These are phyloP conservation scores for Teleiodes luculella DNA, from an alignment of 2,888 invertebrate species.

Conservation along the genomic window DNA sequence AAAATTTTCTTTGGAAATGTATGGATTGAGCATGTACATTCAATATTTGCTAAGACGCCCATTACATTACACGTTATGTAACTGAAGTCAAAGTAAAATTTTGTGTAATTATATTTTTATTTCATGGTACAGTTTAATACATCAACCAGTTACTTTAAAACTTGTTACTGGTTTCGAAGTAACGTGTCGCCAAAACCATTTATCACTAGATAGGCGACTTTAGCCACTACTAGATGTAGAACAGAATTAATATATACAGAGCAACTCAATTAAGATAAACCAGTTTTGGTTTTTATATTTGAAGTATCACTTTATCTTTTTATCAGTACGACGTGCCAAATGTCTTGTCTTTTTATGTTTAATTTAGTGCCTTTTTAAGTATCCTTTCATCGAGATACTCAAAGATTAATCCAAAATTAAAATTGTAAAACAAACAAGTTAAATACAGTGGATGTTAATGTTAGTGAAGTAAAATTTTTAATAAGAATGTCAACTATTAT, in stretches of 20 bases:
- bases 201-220: not conserved
- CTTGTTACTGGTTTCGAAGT: not conserved
- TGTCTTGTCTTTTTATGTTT: not conserved
- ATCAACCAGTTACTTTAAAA: not conserved
- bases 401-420: too few species aligned
- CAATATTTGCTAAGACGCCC: too few species aligned
- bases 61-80: too few species aligned
- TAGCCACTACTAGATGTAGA: not conserved
- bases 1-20: too few species aligned
- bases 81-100: too few species aligned
- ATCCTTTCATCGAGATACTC: not conserved
- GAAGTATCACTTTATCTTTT: not conserved
- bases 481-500: too few species aligned
- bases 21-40: too few species aligned
- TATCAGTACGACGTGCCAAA: slow-evolving; percentile 6
- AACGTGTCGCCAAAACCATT: not conserved
- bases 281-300: slow-evolving; percentile 3
- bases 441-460: too few species aligned
- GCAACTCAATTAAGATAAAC: slow-evolving; percentile 14
- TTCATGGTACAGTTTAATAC: too few species aligned
- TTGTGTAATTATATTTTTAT: too few species aligned
- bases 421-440: too few species aligned
- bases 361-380: not conserved
- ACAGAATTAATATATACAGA: not conserved
- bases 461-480: too few species aligned